Evolutionary conservation across 2,888 invertebrate species (phyloP).

Genomic region (Drosophila gaucha): DNA sequence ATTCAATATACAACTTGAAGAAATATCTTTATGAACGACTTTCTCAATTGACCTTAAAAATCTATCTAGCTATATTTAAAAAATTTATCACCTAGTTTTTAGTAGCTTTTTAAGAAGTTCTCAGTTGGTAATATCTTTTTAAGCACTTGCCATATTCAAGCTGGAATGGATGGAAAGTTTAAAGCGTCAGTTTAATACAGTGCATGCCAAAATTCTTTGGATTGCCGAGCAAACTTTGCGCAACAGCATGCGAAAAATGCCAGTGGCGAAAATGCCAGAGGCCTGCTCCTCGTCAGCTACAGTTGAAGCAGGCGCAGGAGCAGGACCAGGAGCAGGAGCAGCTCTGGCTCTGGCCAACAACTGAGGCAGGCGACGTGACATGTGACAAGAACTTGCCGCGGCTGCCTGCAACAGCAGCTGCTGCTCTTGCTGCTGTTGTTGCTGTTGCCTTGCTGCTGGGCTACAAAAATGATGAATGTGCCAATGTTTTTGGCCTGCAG

Average conservation of each 20-base stretch:
- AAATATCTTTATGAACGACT: too few species aligned
- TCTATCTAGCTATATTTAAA: neutral
- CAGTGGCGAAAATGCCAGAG: conserved; percentile 37
- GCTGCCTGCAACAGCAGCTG: conserved; percentile 68
- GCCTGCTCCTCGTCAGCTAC: conserved; percentile 47
- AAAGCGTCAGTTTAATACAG: conserved; percentile 38
- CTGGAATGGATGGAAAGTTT: conserved; percentile 19
- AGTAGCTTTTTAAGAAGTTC: neutral
- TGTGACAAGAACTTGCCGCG: conserved; percentile 79
- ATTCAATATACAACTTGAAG: too few species aligned
- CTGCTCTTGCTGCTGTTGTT: conserved; percentile 29
- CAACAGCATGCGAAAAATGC: conserved; percentile 45
- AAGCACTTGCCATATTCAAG: conserved; percentile 6
- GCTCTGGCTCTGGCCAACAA: conserved; percentile 11
- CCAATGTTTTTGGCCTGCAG: conserved; percentile 67
- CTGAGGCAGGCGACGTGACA: conserved; percentile 70
- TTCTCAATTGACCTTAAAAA: too few species aligned
- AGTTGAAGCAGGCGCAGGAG: neutral
- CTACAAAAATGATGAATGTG: conserved; percentile 74
- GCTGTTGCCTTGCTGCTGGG: conserved; percentile 43
- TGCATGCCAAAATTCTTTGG: conserved; percentile 29
- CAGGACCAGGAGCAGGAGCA: neutral
- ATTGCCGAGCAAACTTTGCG: conserved; percentile 42
- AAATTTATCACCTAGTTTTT: neutral
- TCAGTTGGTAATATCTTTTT: conserved; percentile 1